A percentile compares a stretch with the other conserved stretches of the same genome.
Conservation (phyloP, 2,888 invertebrate species). For the Frankliniella fusca region DNA sequence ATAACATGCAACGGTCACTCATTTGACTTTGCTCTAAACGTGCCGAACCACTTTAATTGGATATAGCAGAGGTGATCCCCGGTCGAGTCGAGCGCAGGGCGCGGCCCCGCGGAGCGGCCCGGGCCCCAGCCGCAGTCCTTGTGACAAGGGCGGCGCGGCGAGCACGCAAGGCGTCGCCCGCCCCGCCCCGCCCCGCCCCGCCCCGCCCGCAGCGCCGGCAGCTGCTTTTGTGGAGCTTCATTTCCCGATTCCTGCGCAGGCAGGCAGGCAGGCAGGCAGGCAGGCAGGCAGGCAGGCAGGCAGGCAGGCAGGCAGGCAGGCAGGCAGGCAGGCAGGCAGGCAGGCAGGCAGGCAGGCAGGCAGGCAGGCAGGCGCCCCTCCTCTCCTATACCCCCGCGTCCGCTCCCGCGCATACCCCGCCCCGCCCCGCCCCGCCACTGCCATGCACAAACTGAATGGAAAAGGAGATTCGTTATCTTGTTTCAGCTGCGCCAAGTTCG, state of each 20-base stretch:
- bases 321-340: no score
- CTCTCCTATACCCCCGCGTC: neutral
- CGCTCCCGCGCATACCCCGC: neutral
- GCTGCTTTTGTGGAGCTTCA: neutral
- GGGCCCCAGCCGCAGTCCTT: neutral
- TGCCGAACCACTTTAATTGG: no score
- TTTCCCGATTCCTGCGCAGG: neutral
- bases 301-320: neutral
- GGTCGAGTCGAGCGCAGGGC: neutral
- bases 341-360: neutral
- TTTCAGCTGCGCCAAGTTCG: constrained; percentile 1
- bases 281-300: neutral
- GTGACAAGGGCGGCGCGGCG: neutral
- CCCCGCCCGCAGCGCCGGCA: neutral
- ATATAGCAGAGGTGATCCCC: no score
- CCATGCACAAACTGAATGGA: constrained; percentile 3
- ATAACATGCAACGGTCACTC: no score
- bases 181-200: neutral
- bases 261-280: neutral
- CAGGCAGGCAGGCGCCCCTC: no score
- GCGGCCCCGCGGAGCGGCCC: neutral
- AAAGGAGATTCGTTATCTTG: constrained; percentile 10
- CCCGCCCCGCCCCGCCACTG: neutral
- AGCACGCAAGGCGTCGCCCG: neutral
- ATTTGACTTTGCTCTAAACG: no score